Evolutionary conservation across 2,797 vertebrate genomes (phyloP).

Genomic region (Cryptoprocta ferox): DNA sequence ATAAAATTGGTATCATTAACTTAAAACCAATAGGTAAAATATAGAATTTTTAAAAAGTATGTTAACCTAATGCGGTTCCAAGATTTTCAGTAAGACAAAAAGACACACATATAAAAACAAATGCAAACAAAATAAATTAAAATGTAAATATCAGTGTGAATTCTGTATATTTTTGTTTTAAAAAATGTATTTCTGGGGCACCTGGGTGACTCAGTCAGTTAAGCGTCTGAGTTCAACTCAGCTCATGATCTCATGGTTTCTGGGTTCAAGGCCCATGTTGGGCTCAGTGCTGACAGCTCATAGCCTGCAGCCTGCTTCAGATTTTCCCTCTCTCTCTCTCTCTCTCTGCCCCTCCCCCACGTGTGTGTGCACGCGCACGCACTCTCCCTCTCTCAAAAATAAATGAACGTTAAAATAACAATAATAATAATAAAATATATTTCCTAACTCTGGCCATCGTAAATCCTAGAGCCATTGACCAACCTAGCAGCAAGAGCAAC

Average conservation of each 20-base stretch:
- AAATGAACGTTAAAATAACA: no score
- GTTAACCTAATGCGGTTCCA: not conserved
- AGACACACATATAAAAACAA: slow-evolving; percentile 15
- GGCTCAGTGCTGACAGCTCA: no score
- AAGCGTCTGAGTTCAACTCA: no score
- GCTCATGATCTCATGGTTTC: no score
- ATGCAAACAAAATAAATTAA: not conserved
- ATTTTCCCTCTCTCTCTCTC: no score
- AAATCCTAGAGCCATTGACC: not conserved
- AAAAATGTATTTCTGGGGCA: not conserved
- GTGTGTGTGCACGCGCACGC: rapidly evolving
- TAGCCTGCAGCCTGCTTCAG: no score
- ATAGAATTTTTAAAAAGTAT: not conserved
- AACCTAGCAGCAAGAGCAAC: not conserved
- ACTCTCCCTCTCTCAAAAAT: no score
- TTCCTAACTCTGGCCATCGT: not conserved
- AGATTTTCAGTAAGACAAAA: slow-evolving; percentile 11
- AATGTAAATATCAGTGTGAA: not conserved
- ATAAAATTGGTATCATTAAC: not conserved
- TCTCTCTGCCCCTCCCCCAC: no score
- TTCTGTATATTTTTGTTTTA: not conserved
- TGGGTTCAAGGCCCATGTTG: no score
- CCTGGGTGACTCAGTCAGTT: no score
- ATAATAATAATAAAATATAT: not conserved
- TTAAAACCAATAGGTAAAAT: not conserved